A percentile compares a stretch with the other conserved stretches of the same genome.
phyloP scores from a whole-genome alignment of 2,113 vertebrate genomes.

The Eubucco bourcierii region DNA sequence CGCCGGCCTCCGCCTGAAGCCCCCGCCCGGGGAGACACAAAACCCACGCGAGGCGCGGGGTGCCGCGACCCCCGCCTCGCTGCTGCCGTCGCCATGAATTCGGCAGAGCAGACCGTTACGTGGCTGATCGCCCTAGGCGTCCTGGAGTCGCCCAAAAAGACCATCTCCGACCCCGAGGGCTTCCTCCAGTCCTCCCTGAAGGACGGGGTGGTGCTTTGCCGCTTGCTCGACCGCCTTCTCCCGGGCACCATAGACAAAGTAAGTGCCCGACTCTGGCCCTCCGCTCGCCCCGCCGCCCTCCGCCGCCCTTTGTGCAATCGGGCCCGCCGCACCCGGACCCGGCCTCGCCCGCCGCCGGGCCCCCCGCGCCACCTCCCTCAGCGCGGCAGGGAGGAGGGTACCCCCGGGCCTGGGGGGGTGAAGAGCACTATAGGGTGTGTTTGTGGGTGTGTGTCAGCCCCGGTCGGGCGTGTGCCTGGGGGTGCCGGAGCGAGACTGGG shows the following conservation, averaged over 20 bases:
- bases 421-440: background rate
- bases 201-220: constrained; percentile 92
- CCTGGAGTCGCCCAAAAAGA: constrained; percentile 95
- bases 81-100: constrained; percentile 87
- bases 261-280: constrained; percentile 10
- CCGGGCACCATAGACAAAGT: constrained; percentile 93
- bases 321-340: background rate
- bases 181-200: constrained; percentile 90
- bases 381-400: background rate
- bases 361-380: constrained; percentile 30
- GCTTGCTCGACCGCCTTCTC: constrained; percentile 92
- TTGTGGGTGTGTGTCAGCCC: too few species aligned
- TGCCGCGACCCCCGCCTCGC: constrained; percentile 34
- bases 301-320: constrained; percentile 64
- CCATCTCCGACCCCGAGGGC: constrained; percentile 90
- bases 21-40: background rate
- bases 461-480: background rate
- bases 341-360: background rate
- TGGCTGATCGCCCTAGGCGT: constrained; percentile 95
- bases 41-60: constrained; percentile 17
- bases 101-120: constrained; percentile 96
- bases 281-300: background rate
- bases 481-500: background rate
- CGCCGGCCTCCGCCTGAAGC: constrained; percentile 67
- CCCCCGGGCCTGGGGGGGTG: background rate